Conservation (phyloP, 2,888 invertebrate species). For the Callyntrura guangdongensis region DNA sequence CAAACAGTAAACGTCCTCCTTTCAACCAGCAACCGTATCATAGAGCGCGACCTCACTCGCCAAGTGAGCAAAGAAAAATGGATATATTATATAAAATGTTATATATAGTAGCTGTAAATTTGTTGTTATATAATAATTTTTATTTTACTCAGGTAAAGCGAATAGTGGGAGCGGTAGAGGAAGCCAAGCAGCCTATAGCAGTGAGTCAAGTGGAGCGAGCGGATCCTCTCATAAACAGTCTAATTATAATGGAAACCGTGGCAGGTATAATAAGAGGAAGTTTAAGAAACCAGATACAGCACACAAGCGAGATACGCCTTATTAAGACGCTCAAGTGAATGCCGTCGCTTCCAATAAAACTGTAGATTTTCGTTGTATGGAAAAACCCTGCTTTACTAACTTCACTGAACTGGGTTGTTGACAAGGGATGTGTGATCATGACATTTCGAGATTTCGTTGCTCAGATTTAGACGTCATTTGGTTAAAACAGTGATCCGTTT, state of each 20-base stretch:
- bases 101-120: slow-evolving; percentile 5
- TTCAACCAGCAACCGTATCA: slow-evolving; percentile 60
- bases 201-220: slow-evolving; percentile 66
- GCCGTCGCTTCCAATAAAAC: slow-evolving; percentile 65
- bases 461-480: slow-evolving; percentile 65
- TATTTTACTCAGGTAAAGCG: slow-evolving; percentile 58
- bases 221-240: slow-evolving; percentile 67
- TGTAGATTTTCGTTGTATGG: slow-evolving; percentile 54
- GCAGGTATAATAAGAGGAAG: slow-evolving; percentile 60
- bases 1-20: slow-evolving; percentile 62
- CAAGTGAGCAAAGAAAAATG: slow-evolving; percentile 49
- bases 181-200: slow-evolving; percentile 59
- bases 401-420: slow-evolving; percentile 53
- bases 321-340: slow-evolving; percentile 74
- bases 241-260: slow-evolving; percentile 60
- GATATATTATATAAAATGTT: background rate
- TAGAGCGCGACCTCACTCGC: slow-evolving; percentile 66
- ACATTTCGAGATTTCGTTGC: slow-evolving; percentile 64
- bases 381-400: slow-evolving; percentile 51
- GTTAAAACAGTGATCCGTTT: slow-evolving; percentile 40
- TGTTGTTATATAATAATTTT: background rate
- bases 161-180: slow-evolving; percentile 65
- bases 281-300: slow-evolving; percentile 76
- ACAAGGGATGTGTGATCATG: slow-evolving; percentile 32
- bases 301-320: slow-evolving; percentile 78